Evolutionary conservation across 2,797 vertebrate genomes (phyloP), one percentile per base, ranked within the genome.

Genomic region (Sebastes iracundus): DNA sequence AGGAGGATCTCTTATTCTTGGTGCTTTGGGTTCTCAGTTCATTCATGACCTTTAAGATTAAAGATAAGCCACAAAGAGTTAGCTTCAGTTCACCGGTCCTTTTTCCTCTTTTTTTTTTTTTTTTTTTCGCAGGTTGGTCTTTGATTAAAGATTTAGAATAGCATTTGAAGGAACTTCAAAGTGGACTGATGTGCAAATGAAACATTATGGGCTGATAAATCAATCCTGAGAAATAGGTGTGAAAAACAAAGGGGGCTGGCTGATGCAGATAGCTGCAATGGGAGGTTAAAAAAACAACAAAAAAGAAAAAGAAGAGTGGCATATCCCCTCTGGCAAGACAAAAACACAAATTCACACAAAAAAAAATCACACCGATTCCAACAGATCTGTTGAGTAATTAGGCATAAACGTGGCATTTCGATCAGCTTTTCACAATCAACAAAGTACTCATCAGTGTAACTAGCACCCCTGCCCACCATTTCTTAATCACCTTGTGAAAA

Each of bases 21-120:
- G 75, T 87, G 82, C 87, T 90, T 66, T 81, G 61, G 72, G 69
- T 90, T 80, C 86, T 88, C 77, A 71, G 42, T 87, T 90, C 84
- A 85, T 89, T 88, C 66, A 56, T 91, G 91, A 94, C 88, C 90
- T 93, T 92, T 90, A 82, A 90, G 90, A 94, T 90, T 90, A 90
- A 89, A 91, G 86, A 87, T 85, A 84, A 90, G 87, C 67, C 89
- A 93, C 86, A 85, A 38, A 77, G 81, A 82, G 85, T 92, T 87
- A 92, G 88, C 84, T 80, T 88, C 85, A 90, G 35, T 77, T 80
- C 72, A 77, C 35, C 1, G 2, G 28, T 13, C 14, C 38, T 67
- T 81, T 75, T 38, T 67, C 59, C 52, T 22, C 18, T 82, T 38
- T 53, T 52, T 73, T 11, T 38, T 75, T 85, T 70, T 35, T 66